Percentiles rank a stretch among this genome's conserved stretches.
Conservation (phyloP, 2,888 invertebrate genomes). For the Apantesis nais region DNA sequence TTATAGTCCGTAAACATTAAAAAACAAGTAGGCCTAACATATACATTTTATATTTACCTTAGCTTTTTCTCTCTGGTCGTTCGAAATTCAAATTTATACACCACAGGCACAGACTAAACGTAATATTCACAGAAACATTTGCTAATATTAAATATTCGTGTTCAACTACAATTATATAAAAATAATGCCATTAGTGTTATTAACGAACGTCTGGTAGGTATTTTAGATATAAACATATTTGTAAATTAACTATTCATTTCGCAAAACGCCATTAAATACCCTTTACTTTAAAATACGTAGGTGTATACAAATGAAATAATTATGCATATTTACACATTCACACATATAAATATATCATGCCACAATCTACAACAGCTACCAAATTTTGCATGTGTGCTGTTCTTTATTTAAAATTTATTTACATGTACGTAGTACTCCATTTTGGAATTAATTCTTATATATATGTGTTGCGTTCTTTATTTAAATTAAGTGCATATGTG, state of each 20-base stretch:
- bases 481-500: neutral
- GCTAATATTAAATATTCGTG: neutral
- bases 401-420: slow-evolving; percentile 1
- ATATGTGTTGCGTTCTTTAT: neutral
- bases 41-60: too few relatives aligned
- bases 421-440: neutral
- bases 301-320: slow-evolving; percentile 7
- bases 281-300: neutral
- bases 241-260: neutral
- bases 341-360: neutral
- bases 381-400: neutral
- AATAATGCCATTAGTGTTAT: neutral
- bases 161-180: neutral
- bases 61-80: neutral
- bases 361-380: neutral
- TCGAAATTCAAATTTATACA: neutral
- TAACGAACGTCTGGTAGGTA: neutral
- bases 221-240: slow-evolving; percentile 1
- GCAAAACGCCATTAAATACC: neutral
- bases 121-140: neutral
- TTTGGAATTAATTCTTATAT: slow-evolving; percentile 3
- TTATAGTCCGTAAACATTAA: neutral
- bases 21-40: neutral
- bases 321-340: slow-evolving; percentile 6
- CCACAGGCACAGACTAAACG: neutral